phyloP scores from a whole-genome alignment of 53 echinoderm and acorn worm species.

The Pentamera pediparva region DNA sequence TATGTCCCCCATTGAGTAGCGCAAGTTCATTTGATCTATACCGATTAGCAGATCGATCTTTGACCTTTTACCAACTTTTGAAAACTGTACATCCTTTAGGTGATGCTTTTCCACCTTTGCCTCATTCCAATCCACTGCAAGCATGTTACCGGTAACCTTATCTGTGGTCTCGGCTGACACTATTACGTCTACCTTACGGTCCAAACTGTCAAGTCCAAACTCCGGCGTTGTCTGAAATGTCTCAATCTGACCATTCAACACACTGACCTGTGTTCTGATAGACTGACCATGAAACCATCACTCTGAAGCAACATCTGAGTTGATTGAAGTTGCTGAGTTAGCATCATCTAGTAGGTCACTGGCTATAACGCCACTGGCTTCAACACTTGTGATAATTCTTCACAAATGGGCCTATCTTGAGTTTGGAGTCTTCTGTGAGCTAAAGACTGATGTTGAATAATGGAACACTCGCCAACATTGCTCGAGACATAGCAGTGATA shows the following conservation, averaged over 20 bases:
- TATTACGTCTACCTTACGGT: background rate
- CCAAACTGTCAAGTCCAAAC: conserved; percentile 2
- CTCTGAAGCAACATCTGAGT: conserved; percentile 13
- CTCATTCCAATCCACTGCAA: background rate
- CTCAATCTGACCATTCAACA: conserved; percentile 5
- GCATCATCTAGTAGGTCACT: conserved; percentile 28
- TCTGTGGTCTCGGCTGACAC: background rate
- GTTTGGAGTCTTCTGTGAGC: too few species aligned
- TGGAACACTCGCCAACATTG: too few species aligned
- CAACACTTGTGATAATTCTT: too few species aligned
- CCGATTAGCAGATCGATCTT: conserved; percentile 16
- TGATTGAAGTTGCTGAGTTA: background rate
- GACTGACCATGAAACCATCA: background rate
- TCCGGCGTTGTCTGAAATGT: background rate
- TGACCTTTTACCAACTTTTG: background rate
- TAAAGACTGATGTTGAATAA: too few species aligned
- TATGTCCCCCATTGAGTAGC: background rate
- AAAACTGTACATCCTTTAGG: background rate
- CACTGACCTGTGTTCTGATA: background rate
- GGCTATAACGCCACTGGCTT: background rate
- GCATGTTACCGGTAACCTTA: background rate
- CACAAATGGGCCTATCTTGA: too few species aligned
- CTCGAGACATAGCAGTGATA: too few species aligned
- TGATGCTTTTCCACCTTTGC: background rate
- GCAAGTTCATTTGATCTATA: background rate